Percentiles rank a stretch among this genome's conserved stretches.
phyloP scores from a whole-genome alignment of 2,888 invertebrate species.

The Eilema caniola region DNA sequence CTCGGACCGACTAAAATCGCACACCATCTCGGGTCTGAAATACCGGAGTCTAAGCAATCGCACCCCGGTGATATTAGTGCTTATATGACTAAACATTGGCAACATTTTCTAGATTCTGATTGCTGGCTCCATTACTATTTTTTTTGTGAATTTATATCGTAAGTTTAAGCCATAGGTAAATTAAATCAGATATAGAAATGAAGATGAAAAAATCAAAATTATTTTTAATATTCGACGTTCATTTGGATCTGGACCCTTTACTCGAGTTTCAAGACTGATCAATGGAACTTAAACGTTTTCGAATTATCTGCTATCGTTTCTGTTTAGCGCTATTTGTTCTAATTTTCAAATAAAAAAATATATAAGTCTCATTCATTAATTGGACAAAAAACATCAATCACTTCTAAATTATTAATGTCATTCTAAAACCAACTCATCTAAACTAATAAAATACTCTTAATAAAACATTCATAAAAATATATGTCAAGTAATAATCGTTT shows the following conservation, averaged over 20 bases:
- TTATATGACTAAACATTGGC: too few relatives aligned
- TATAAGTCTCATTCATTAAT: not conserved
- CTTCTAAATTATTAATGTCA: not conserved
- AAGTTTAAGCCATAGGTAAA: too few relatives aligned
- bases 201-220: not conserved
- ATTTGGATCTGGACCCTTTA: not conserved
- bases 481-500: constrained; percentile 30
- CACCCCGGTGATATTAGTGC: too few relatives aligned
- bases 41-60: too few relatives aligned
- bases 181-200: not conserved
- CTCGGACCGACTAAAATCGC: too few relatives aligned
- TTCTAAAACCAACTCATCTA: not conserved
- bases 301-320: not conserved
- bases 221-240: not conserved
- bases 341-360: not conserved
- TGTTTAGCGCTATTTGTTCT: not conserved
- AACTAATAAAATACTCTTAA: constrained; percentile 7
- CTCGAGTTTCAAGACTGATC: too few relatives aligned
- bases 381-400: not conserved
- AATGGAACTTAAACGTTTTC: too few relatives aligned
- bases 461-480: constrained; percentile 23
- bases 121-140: not conserved
- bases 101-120: not conserved
- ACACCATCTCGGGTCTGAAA: too few relatives aligned
- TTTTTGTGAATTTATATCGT: too few relatives aligned